Evolutionary conservation across 2,888 invertebrate species (phyloP), one percentile per base, ranked within the genome.

Genomic region (Melieria omissa): DNA sequence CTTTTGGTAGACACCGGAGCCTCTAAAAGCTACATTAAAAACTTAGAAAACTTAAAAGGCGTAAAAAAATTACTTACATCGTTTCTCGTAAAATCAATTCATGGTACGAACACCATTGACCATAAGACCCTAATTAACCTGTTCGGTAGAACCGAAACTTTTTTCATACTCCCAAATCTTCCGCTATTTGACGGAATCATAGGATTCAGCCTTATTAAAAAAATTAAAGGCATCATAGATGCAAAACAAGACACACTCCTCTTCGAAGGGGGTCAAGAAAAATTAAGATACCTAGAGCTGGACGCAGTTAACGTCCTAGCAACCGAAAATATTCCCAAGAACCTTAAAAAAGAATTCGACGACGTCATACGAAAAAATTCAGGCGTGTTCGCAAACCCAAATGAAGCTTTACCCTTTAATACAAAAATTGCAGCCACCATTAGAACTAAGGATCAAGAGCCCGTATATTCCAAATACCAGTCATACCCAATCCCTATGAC

Each of bases 391-490:
- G 73, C 70, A 10, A 70, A 74, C 6, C 74, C 65, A 3, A 49
- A 49, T 49, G 49, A 49, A 12, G 8, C 49, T 10, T 49, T 49
- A 12, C 49, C 49, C 9, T 71, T 64, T 52, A 73, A 65, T 29
- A 70, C 77, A 4, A 71, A 45, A 9, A 74, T 74, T 29, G 65
- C 57, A 60, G 75, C 70, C 6, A 60, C 67, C 72, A 74, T 75
- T 7, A 16, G 65, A 47, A 76, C 73, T 42, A 58, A 45, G 9
- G 46, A 66, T 4, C 47, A 71, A 45, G 29, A 60, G 10, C 67
- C 71, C 8, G 64, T 75, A 46, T 74, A 70, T 42, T 70, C 65
- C 54, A 74, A 65, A 69, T 45, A 60, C 41, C 72, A 73, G 12
- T 68, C 69, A 4, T 75, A 71, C 57, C 73, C 64, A 4, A 71